phyloP scores from a whole-genome alignment of 2,113 vertebrate species.

The Gila orcuttii region DNA sequence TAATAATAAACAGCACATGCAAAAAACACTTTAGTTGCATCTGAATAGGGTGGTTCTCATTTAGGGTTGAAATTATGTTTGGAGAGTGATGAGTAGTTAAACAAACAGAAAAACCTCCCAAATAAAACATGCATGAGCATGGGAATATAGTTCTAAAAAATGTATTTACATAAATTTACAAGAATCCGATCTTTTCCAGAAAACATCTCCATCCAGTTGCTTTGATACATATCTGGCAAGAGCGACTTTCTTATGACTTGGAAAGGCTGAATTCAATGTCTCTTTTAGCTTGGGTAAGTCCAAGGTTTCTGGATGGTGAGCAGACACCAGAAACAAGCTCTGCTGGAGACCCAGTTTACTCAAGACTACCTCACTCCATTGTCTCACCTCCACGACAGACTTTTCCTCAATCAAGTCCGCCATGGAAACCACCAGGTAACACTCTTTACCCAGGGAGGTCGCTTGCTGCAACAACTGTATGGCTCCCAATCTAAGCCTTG shows the following conservation, averaged over 20 bases:
- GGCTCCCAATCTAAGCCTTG: conserved; percentile 61
- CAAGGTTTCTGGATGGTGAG: conserved; percentile 48
- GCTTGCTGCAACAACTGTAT: conserved; percentile 64
- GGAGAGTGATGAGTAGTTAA: conserved; percentile 1
- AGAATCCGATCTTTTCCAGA: conserved; percentile 50
- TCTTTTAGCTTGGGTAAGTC: conserved; percentile 55
- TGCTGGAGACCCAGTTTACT: conserved; percentile 46
- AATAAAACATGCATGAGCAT: neutral
- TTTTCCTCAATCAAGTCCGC: conserved; percentile 47
- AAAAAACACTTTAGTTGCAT: neutral
- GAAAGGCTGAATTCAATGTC: conserved; percentile 19
- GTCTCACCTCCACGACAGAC: conserved; percentile 37
- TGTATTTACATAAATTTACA: conserved; percentile 51
- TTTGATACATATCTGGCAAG: conserved; percentile 50
- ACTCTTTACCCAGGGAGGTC: conserved; percentile 58
- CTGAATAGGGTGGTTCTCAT: neutral
- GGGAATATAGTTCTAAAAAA: neutral
- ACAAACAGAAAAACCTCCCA: neutral
- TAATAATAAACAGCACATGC: neutral
- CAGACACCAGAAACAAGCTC: conserved; percentile 52
- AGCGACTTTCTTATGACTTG: conserved; percentile 44
- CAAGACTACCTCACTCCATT: conserved; percentile 49
- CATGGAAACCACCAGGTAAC: conserved; percentile 56
- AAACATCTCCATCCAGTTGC: conserved; percentile 49
- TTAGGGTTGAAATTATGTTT: neutral